phyloP scores from a whole-genome alignment of 2,113 vertebrate genomes.

The Murina feae region DNA sequence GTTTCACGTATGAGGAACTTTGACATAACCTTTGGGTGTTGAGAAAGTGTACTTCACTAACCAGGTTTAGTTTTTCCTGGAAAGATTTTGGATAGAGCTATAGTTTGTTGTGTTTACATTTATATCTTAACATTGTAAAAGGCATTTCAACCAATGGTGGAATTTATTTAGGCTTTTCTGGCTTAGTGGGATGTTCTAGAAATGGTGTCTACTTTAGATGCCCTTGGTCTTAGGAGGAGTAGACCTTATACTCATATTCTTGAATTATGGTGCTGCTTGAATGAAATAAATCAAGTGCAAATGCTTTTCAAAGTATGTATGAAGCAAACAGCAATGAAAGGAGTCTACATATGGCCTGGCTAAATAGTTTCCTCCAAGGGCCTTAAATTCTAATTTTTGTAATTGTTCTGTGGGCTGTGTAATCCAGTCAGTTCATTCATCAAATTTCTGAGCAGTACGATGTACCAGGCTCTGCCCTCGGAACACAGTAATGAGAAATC shows the following conservation, averaged over 20 bases:
- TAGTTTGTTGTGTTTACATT: slow-evolving; percentile 23
- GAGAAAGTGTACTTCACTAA: neutral
- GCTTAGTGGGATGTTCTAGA: neutral
- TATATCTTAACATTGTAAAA: slow-evolving; percentile 16
- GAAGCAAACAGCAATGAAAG: neutral
- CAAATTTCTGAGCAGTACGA: neutral
- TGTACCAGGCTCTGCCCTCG: neutral
- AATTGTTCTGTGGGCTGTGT: neutral
- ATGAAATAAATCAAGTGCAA: neutral
- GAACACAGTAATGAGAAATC: neutral
- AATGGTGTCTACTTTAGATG: neutral
- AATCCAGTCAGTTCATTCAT: neutral
- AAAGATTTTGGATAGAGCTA: neutral
- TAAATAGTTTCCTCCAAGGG: neutral
- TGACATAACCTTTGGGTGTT: neutral
- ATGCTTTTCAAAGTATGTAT: neutral
- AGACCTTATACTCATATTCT: neutral
- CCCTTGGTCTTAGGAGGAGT: neutral
- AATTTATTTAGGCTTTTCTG: slow-evolving; percentile 33
- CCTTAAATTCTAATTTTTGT: slow-evolving; percentile 25
- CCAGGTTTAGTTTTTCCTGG: neutral
- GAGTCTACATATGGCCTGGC: neutral
- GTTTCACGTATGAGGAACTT: neutral
- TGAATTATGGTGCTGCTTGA: neutral
- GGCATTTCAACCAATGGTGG: neutral